Conservation (phyloP, 2,113 vertebrate genomes). For the Cyprinus carpio region DNA sequence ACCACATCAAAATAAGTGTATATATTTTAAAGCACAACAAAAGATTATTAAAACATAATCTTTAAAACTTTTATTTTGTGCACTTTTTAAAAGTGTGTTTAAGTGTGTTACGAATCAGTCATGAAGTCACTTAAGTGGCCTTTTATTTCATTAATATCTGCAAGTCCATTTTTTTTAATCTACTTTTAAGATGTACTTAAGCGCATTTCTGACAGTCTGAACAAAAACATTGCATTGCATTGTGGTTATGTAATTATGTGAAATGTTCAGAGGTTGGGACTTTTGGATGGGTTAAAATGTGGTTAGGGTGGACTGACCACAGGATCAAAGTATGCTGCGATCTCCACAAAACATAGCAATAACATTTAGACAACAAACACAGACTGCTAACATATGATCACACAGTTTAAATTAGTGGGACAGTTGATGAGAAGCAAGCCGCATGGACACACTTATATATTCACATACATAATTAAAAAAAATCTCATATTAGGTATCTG, state of each 20-base stretch:
- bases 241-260: neutral
- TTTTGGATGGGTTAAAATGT: neutral
- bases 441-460: conserved; percentile 26
- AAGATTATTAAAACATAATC: too few relatives aligned
- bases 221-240: neutral
- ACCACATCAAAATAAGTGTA: too few relatives aligned
- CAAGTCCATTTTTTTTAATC: too few relatives aligned
- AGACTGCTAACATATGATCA: neutral
- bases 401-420: neutral
- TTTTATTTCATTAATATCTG: too few relatives aligned
- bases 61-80: too few relatives aligned
- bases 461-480: neutral
- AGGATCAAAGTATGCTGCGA: neutral
- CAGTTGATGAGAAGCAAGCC: conserved; percentile 53
- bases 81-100: too few relatives aligned
- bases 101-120: neutral
- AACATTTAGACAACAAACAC: neutral
- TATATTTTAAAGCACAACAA: too few relatives aligned
- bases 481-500: neutral
- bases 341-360: neutral
- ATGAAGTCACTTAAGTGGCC: too few relatives aligned
- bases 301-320: neutral
- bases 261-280: neutral
- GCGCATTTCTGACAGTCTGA: neutral
- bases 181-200: too few relatives aligned